phyloP scores from a whole-genome alignment of 2,888 invertebrate genomes.

The Stomorhina lunata region DNA sequence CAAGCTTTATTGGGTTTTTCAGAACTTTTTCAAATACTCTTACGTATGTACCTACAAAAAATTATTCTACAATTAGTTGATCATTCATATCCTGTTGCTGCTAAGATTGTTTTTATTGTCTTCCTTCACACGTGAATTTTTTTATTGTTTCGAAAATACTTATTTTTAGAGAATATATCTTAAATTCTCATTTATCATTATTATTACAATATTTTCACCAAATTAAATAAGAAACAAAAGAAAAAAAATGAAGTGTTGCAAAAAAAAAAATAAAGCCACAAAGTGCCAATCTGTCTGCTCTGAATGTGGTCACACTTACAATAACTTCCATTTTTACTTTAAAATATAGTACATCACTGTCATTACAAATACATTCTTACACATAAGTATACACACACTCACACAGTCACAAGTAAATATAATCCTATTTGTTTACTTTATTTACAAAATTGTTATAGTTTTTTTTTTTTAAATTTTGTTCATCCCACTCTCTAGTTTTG shows the following conservation, averaged over 20 bases:
- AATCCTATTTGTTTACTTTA: conserved; percentile 1
- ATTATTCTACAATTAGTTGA: neutral
- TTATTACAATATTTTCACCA: conserved; percentile 47
- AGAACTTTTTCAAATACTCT: neutral
- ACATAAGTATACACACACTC: neutral
- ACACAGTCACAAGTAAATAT: neutral
- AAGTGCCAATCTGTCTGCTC: conserved; percentile 68
- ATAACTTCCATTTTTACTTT: conserved; percentile 58
- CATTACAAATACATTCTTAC: neutral
- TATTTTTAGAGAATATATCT: conserved; percentile 8
- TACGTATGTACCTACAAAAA: neutral
- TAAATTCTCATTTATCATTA: conserved; percentile 30
- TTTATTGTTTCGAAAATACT: neutral
- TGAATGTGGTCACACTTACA: conserved; percentile 67
- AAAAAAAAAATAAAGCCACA: conserved; percentile 66
- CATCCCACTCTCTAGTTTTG: conserved; percentile 8
- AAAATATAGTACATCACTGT: conserved; percentile 33
- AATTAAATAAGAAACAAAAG: conserved; percentile 6
- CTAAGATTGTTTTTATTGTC: neutral
- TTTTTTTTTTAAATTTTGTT: neutral
- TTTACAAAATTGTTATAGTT: conserved; percentile 29
- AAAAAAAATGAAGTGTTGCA: conserved; percentile 34
- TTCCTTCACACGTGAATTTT: conserved; percentile 23
- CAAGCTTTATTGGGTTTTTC: neutral
- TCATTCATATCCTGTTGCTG: conserved; percentile 32